Percentiles rank a stretch among this genome's conserved stretches.
These are phyloP conservation scores for Dermolepida albohirtum DNA, from an alignment of 2,888 invertebrate species.

Conservation along the genomic window DNA sequence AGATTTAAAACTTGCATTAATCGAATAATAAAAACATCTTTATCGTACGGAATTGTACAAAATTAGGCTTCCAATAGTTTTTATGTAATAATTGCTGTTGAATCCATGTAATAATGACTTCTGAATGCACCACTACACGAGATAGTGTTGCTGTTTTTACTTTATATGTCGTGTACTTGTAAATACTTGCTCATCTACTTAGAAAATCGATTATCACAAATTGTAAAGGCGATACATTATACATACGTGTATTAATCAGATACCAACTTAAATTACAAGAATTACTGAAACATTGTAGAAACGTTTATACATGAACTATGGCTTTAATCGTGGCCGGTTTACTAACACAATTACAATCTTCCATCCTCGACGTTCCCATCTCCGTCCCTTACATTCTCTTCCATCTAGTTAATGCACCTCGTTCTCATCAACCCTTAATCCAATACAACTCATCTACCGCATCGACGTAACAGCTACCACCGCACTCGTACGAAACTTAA, in stretches of 20 bases:
- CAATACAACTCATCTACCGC: constrained; percentile 59
- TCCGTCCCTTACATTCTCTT: constrained; percentile 2
- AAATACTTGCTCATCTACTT: too few relatives aligned
- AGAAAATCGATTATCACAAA: too few relatives aligned
- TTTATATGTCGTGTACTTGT: too few relatives aligned
- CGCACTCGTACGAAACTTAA: constrained; percentile 45
- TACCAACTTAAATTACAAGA: constrained; percentile 34
- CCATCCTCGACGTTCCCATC: neutral
- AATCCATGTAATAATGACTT: too few relatives aligned
- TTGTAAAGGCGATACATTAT: too few relatives aligned
- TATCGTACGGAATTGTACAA: too few relatives aligned
- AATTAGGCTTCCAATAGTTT: too few relatives aligned
- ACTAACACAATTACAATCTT: constrained; percentile 28
- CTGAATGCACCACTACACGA: too few relatives aligned
- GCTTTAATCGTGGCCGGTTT: constrained; percentile 27
- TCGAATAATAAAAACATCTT: too few relatives aligned
- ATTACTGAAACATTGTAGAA: constrained; percentile 13
- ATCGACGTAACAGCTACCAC: constrained; percentile 53
- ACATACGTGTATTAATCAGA: constrained; percentile 6
- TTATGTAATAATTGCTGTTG: too few relatives aligned
- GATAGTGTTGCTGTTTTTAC: too few relatives aligned
- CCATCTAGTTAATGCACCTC: constrained; percentile 9
- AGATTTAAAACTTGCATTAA: too few relatives aligned
- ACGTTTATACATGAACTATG: constrained; percentile 19
- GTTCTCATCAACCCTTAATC: constrained; percentile 54